These are phyloP conservation scores for Stratiomys singularior DNA, from an alignment of 2,888 invertebrate genomes.

Conservation along the genomic window DNA sequence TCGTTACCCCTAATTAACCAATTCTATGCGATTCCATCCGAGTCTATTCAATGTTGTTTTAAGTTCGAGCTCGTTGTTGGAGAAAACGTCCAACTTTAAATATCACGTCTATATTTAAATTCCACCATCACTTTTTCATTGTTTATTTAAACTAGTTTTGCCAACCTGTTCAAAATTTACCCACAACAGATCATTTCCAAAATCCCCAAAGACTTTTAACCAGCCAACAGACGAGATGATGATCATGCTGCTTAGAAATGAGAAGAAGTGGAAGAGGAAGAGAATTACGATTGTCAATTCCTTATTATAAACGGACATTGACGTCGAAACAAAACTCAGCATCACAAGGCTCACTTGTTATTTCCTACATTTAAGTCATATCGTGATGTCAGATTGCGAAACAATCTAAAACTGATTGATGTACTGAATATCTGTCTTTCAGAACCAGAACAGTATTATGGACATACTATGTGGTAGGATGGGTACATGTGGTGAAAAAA, in stretches of 20 bases:
- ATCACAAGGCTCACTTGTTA: background rate
- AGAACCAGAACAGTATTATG: background rate
- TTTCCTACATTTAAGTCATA: background rate
- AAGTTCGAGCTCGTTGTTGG: no score
- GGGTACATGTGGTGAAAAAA: background rate
- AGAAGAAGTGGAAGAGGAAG: no score
- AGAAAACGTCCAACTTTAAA: background rate
- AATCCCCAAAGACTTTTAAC: background rate
- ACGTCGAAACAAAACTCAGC: background rate
- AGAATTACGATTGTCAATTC: background rate
- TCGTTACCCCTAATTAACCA: no score
- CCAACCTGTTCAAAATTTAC: constrained; percentile 8
- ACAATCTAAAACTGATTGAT: constrained; percentile 3
- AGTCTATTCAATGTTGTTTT: no score
- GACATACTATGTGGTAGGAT: background rate
- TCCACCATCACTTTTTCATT: background rate
- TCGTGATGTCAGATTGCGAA: background rate
- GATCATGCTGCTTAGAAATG: no score
- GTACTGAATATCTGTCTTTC: background rate
- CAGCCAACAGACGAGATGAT: no score
- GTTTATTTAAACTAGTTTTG: constrained; percentile 2
- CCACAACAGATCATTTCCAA: background rate
- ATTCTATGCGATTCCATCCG: no score
- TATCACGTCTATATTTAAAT: constrained; percentile 14
- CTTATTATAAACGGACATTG: background rate